These are phyloP conservation scores for Drosophila suboccidentalis DNA, from an alignment of 2,888 invertebrate genomes.

Conservation along the genomic window DNA sequence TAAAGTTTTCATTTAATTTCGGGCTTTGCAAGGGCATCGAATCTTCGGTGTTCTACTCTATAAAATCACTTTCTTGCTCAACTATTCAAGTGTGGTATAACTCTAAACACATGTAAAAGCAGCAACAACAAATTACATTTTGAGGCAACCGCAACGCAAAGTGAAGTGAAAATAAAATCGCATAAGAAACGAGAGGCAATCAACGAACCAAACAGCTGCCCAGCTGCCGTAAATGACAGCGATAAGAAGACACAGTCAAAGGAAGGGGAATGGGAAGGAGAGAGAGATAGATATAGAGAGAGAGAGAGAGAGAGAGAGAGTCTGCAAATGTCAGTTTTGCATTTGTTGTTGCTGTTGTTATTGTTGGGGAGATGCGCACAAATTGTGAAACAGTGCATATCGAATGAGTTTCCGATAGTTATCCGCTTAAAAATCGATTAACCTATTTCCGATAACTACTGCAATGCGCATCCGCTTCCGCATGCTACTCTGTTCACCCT, in stretches of 20 bases:
- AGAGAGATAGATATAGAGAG: neutral
- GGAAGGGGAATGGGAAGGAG: neutral
- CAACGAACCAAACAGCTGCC: conserved; percentile 10
- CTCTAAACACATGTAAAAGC: neutral
- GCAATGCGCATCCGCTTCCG: conserved; percentile 81
- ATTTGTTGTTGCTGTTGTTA: neutral
- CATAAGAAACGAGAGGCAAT: conserved; percentile 44
- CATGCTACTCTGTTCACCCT: conserved; percentile 7
- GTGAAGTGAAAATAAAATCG: conserved; percentile 64
- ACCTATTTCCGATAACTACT: conserved; percentile 84
- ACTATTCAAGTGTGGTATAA: neutral
- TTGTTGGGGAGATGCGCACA: conserved; percentile 13
- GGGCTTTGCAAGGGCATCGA: neutral
- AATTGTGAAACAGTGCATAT: conserved; percentile 80
- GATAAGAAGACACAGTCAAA: conserved; percentile 38
- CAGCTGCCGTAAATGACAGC: conserved; percentile 62
- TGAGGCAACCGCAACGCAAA: conserved; percentile 58
- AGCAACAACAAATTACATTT: conserved; percentile 58
- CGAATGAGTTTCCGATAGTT: conserved; percentile 82
- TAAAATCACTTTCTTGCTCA: neutral
- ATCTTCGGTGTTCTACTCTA: neutral
- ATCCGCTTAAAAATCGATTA: conserved; percentile 84
- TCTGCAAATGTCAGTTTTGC: neutral
- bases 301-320: neutral
- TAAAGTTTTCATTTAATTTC: neutral